A percentile compares a stretch with the other conserved stretches of the same genome.
These are phyloP conservation scores for Melieria crassipennis DNA, from an alignment of 2,888 invertebrate species.

Conservation along the genomic window DNA sequence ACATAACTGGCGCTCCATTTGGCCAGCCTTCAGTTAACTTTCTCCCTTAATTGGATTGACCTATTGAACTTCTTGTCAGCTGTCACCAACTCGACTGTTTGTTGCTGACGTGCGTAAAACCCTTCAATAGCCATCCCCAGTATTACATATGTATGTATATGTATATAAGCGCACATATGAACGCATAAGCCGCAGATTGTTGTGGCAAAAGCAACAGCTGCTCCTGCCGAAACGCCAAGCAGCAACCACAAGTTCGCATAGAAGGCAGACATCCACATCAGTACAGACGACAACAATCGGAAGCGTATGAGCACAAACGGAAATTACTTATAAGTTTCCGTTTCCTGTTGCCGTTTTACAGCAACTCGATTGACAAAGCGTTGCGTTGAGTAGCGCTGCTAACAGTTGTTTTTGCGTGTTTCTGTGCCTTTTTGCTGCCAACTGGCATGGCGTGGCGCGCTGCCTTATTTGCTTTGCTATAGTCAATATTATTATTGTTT, in stretches of 20 bases:
- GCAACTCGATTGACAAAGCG: too few relatives aligned
- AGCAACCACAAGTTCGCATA: neutral
- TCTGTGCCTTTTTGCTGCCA: too few relatives aligned
- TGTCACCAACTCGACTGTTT: neutral
- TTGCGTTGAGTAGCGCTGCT: too few relatives aligned
- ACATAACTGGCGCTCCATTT: too few relatives aligned
- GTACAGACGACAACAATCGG: neutral
- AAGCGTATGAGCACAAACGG: constrained; percentile 5
- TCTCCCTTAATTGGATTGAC: constrained; percentile 20
- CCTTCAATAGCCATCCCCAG: neutral
- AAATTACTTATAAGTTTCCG: constrained; percentile 19
- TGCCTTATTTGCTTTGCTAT: too few relatives aligned
- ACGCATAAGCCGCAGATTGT: constrained; percentile 6
- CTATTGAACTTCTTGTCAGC: constrained; percentile 6
- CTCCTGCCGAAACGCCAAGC: neutral
- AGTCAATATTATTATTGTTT: too few relatives aligned
- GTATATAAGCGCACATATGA: neutral
- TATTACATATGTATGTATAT: neutral
- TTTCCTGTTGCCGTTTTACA: constrained; percentile 5
- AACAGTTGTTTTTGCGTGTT: too few relatives aligned
- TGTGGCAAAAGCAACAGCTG: neutral
- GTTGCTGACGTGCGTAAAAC: constrained; percentile 2
- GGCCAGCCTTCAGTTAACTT: neutral
- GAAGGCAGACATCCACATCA: neutral
- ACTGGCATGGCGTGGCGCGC: too few relatives aligned